Evolutionary conservation across 2,113 vertebrate genomes (phyloP).

Genomic region (Corvus hawaiiensis): DNA sequence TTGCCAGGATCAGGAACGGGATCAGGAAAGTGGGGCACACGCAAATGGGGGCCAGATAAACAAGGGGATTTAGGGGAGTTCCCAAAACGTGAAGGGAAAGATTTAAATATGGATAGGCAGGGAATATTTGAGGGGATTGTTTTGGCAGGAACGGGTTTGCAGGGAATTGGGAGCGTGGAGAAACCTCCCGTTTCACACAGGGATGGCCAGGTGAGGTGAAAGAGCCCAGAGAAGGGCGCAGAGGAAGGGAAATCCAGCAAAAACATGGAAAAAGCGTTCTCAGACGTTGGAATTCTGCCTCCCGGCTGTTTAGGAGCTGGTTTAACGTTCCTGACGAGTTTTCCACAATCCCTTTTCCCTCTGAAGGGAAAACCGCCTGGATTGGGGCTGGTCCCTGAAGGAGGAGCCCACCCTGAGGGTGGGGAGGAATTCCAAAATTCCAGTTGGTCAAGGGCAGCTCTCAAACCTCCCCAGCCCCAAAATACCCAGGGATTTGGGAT

Average conservation of each 20-base stretch:
- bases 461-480: no score
- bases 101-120: rapidly evolving
- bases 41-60: background rate
- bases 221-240: no score
- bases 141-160: background rate
- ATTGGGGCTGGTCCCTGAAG: background rate
- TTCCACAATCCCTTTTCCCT: background rate
- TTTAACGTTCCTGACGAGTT: rapidly evolving
- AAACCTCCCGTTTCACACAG: rapidly evolving
- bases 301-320: background rate
- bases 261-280: rapidly evolving
- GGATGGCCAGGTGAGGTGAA: background rate
- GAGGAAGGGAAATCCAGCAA: background rate
- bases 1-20: background rate
- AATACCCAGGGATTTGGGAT: no score
- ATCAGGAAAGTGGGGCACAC: background rate
- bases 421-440: background rate
- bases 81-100: no score
- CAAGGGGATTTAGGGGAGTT: background rate
- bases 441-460: background rate
- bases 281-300: background rate
- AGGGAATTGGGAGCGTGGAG: rapidly evolving
- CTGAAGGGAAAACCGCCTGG: background rate
- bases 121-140: background rate
- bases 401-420: background rate